Evolutionary conservation across 2,888 invertebrate species (phyloP).

Genomic region (Hymenopus coronatus): DNA sequence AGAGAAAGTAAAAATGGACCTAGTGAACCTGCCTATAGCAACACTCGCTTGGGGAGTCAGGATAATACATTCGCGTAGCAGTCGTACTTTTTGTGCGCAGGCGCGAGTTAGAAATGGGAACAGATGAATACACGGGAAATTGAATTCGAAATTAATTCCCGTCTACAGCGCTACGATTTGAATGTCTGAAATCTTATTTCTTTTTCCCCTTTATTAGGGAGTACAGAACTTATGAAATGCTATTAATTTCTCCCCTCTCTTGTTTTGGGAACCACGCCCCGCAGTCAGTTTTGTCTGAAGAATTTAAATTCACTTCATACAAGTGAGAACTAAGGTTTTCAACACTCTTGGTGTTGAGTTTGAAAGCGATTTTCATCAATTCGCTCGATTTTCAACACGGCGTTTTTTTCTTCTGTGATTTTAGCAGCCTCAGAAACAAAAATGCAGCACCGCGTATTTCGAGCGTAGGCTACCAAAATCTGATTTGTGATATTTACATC

Average conservation of each 20-base stretch:
- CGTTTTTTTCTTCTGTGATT: too few relatives aligned
- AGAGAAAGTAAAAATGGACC: too few relatives aligned
- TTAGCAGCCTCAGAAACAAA: too few relatives aligned
- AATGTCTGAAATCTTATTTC: background rate
- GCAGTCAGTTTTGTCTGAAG: background rate
- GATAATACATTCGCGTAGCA: background rate
- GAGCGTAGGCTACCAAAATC: too few relatives aligned
- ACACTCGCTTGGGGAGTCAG: too few relatives aligned
- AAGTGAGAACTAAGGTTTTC: background rate
- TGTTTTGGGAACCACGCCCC: background rate
- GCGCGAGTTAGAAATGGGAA: too few relatives aligned
- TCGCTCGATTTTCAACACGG: too few relatives aligned
- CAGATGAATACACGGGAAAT: background rate
- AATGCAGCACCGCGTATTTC: too few relatives aligned
- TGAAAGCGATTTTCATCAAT: background rate
- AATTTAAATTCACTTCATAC: background rate
- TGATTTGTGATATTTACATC: too few relatives aligned
- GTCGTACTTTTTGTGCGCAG: background rate
- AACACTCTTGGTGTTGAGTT: background rate
- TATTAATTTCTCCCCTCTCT: background rate
- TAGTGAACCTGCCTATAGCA: too few relatives aligned
- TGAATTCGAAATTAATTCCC: background rate
- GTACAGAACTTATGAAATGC: background rate
- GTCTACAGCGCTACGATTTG: background rate
- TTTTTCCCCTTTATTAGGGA: background rate